Evolutionary conservation across 2,888 invertebrate species (phyloP).

Genomic region (Plagodis dolabraria): DNA sequence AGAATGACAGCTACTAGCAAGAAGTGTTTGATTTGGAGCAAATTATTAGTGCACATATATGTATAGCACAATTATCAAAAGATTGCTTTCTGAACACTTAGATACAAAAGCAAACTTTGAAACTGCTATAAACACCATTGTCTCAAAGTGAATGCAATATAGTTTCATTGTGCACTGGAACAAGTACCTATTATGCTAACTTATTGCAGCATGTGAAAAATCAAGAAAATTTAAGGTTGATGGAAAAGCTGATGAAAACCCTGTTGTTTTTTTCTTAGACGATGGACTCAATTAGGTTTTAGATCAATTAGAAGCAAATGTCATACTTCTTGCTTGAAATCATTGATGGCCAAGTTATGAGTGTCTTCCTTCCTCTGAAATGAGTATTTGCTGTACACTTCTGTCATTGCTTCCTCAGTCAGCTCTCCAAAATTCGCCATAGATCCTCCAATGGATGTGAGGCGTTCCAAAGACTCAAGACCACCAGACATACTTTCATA

Average conservation of each 20-base stretch:
- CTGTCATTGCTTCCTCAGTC: conserved; percentile 70
- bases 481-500: conserved; percentile 61
- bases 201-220: too few relatives aligned
- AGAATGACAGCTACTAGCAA: too few relatives aligned
- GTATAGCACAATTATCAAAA: too few relatives aligned
- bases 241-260: too few relatives aligned
- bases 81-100: too few relatives aligned
- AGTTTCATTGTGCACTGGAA: not conserved
- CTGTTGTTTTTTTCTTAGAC: too few relatives aligned
- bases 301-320: not conserved
- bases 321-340: conserved; percentile 61
- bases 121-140: too few relatives aligned
- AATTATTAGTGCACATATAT: too few relatives aligned
- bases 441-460: conserved; percentile 58
- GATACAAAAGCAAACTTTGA: too few relatives aligned
- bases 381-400: conserved; percentile 74
- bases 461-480: conserved; percentile 67
- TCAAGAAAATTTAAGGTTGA: too few relatives aligned
- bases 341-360: conserved; percentile 68
- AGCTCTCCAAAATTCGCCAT: conserved; percentile 58
- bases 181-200: not conserved
- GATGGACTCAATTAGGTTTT: not conserved
- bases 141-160: not conserved
- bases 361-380: conserved; percentile 69
- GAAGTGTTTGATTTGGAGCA: too few relatives aligned